phyloP scores from a whole-genome alignment of 2,797 vertebrate genomes.

The Brachyalestes nurse region DNA sequence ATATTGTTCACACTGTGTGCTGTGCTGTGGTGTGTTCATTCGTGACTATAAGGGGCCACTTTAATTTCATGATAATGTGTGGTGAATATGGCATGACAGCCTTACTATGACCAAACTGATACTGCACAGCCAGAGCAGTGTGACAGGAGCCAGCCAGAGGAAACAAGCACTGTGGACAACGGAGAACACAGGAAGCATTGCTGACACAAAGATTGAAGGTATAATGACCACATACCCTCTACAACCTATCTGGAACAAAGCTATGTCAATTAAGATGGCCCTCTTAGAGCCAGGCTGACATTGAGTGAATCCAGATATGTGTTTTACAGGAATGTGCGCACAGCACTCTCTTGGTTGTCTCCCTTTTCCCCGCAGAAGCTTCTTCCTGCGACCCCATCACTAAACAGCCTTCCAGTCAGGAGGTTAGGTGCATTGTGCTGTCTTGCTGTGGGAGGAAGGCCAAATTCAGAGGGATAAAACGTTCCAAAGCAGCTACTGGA shows the following conservation, averaged over 20 bases:
- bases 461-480: background rate
- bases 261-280: background rate
- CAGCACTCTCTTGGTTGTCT: background rate
- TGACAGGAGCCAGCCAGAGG: slow-evolving; percentile 26
- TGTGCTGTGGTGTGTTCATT: no score
- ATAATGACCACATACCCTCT: slow-evolving; percentile 27
- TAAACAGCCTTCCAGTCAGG: background rate
- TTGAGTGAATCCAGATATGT: slow-evolving; percentile 48
- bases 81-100: background rate
- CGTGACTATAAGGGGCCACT: no score
- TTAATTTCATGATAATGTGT: background rate
- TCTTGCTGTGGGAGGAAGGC: background rate
- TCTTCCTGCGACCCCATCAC: background rate
- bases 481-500: background rate
- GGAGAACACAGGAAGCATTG: slow-evolving; percentile 32
- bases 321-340: slow-evolving; percentile 32
- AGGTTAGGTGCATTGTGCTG: background rate
- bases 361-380: slow-evolving; percentile 2
- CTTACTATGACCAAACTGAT: background rate
- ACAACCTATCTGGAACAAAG: slow-evolving; percentile 7
- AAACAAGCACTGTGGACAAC: slow-evolving; percentile 22
- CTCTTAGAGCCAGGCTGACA: slow-evolving; percentile 36
- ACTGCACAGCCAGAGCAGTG: slow-evolving; percentile 2
- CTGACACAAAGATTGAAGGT: slow-evolving; percentile 41
- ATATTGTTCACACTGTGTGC: no score